These are phyloP conservation scores for Proterorhinus semilunaris DNA, from an alignment of 2,113 vertebrate genomes.

Conservation along the genomic window DNA sequence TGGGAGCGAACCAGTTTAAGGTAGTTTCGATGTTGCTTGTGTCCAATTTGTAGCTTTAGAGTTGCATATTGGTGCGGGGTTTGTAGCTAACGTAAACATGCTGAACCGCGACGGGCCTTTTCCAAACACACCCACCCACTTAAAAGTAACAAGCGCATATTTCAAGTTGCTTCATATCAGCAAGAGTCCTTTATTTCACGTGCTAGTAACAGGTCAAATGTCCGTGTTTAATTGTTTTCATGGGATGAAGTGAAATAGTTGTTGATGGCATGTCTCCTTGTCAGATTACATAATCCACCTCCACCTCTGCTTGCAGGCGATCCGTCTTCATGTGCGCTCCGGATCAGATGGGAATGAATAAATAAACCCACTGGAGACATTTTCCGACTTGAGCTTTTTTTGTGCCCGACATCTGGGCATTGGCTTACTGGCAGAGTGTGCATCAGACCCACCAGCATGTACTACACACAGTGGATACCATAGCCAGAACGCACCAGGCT, in stretches of 20 bases:
- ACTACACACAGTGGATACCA: conserved; percentile 63
- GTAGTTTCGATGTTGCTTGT: not conserved
- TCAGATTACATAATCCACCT: conserved; percentile 67
- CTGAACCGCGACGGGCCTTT: conserved; percentile 55
- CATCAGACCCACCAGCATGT: conserved; percentile 70
- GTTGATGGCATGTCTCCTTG: conserved; percentile 26
- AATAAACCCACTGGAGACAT: conserved; percentile 29
- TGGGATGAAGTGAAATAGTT: conserved; percentile 5
- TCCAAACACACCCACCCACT: conserved; percentile 68
- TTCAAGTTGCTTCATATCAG: conserved; percentile 35
- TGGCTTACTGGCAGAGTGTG: conserved; percentile 61
- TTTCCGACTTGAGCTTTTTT: conserved; percentile 27
- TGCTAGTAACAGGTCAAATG: not conserved
- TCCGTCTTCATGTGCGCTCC: conserved; percentile 31
- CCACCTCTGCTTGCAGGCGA: conserved; percentile 57
- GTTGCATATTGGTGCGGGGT: conserved; percentile 18
- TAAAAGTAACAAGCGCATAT: conserved; percentile 47
- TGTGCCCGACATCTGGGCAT: conserved; percentile 31
- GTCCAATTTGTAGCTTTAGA: not conserved
- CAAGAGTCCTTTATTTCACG: not conserved
- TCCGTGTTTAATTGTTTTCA: not conserved
- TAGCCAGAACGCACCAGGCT: conserved; percentile 71
- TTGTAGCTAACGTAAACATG: conserved; percentile 29
- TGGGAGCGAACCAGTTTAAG: not conserved
- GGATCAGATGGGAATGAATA: conserved; percentile 52